phyloP scores from a whole-genome alignment of 2,797 vertebrate genomes.

The Anguilla anguilla region DNA sequence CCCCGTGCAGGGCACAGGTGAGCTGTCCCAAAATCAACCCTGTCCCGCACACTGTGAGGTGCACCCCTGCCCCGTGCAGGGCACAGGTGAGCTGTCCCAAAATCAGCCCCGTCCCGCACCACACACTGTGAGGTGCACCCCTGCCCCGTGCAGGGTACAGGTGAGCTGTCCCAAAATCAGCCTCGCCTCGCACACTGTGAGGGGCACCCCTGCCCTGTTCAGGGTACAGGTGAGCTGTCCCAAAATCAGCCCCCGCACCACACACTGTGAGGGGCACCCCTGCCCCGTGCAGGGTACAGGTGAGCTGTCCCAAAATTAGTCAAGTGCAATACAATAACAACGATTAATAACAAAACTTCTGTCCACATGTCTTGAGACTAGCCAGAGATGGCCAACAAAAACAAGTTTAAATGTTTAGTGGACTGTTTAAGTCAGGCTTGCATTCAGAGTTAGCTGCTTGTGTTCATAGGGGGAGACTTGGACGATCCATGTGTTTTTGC shows the following conservation, averaged over 20 bases:
- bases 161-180: too few species aligned
- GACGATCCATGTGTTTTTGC: neutral
- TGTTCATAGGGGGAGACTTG: neutral
- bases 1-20: slow-evolving; percentile 87
- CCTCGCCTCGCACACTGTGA: neutral
- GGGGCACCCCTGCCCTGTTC: too few species aligned
- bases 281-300: slow-evolving; percentile 89
- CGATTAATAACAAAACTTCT: neutral
- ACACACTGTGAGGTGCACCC: too few species aligned
- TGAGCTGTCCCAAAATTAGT: slow-evolving; percentile 51
- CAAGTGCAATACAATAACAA: neutral
- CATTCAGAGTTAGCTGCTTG: neutral
- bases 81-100: too few species aligned
- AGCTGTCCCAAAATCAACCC: neutral
- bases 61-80: too few species aligned
- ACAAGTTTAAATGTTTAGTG: neutral
- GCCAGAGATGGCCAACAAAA: neutral
- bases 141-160: too few species aligned
- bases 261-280: slow-evolving; percentile 90
- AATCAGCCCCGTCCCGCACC: neutral
- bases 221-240: too few species aligned
- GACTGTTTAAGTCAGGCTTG: slow-evolving; percentile 1
- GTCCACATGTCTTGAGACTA: neutral
- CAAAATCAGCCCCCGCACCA: neutral
- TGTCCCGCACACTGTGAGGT: too few species aligned